Base-by-base conservation (phyloP, 1,140 invertebrate genomes). In the Nasonia longicornis region DNA sequence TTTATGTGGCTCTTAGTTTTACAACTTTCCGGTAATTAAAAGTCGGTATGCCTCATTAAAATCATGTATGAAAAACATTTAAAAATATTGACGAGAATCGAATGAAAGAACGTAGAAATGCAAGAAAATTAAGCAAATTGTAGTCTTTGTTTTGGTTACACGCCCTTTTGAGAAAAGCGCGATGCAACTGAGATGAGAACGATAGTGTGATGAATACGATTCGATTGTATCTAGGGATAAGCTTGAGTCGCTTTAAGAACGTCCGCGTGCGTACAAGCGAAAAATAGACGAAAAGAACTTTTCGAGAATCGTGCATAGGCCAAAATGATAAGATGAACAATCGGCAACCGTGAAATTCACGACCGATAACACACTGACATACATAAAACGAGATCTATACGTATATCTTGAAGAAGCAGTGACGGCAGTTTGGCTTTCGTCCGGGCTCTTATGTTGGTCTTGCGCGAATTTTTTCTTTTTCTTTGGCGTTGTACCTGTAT, bases 321-420 rank as follows among this genome's bases (percentile, higher is more conserved):
- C 63, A 76, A 75, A 69, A 64, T 76, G 48, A 69, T 77, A 75
- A 71, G 14, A 35, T 20, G 74, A 81, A 76, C 22, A 71, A 58
- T 71, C n/a, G 38, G 58, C 14, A 2, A 20, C n/a, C 16, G 2
- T 22, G 42, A 75, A 26, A 78, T 78, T 75, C 35, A 29, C 22
- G 26, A 16, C 58, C 42, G 67, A 74, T 73, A 79, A 29, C 58
- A 35, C 29, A 80, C 38, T 71, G 74, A 38, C 74, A 77, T 31
- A 64, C 74, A 66, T 76, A 20, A 75, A 22, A 58, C n/a, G 22
- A 16, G 16, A 26, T 67, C 10, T 48, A 67, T 20, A 45, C 64
- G 22, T 79, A 64, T 64, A 29, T 48, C 11, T 66, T 66, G n/a
- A 22, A 79, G 38, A 3, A 79, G 12, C n/a, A 67, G 31, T 14